Base-by-base conservation (phyloP, 2,888 invertebrate genomes). In the Didymodactylos carnosus region DNA sequence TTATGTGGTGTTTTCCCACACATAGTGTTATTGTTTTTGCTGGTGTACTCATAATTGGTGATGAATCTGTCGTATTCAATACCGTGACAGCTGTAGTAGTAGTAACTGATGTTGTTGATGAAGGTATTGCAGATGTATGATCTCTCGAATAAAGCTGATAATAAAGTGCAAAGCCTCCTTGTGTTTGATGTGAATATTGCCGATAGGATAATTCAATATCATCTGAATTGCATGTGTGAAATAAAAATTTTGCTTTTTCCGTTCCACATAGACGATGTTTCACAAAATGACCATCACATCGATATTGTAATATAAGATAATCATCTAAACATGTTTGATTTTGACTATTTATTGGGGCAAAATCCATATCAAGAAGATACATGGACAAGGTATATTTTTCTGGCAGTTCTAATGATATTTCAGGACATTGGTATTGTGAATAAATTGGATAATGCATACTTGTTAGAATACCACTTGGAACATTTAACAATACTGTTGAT, bases 391-490 rank as follows among this genome's bases (percentile, higher is more conserved):
- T 43, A 71, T 49, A 40, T 5, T 49, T 29, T n/a, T 71, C 71
- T 16, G 62, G n/a, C 29, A 51, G 16, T 16, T n/a, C 41, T 70
- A 71, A 41, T 16, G 27, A 29, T 40, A 53, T 39, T 41, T 62
- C 46, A 11, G 11, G 19, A 62, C 51, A 19, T 25, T 53, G 46
- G 23, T 46, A 70, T 41, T 19, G 62, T 35, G 71, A 53, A 62
- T 74, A 71, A 35, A 35, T 27, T 19, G 74, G 62, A 62, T 71
- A 74, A n/a, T 40, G 46, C 27, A 13, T 4, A 62, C 71, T 74
- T 29, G 71, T 40, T 35, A 71, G 62, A 39, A 74, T 27, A 41
- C 62, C 39, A 62, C 62, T 39, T 14, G 8, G 19, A 7, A 40
- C n/a, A 35, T 40, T n/a, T 11, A 35, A 7, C 8, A 29, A 19